Evolutionary conservation across 2,797 vertebrate species (phyloP).

Genomic region (Muscicapa striata): DNA sequence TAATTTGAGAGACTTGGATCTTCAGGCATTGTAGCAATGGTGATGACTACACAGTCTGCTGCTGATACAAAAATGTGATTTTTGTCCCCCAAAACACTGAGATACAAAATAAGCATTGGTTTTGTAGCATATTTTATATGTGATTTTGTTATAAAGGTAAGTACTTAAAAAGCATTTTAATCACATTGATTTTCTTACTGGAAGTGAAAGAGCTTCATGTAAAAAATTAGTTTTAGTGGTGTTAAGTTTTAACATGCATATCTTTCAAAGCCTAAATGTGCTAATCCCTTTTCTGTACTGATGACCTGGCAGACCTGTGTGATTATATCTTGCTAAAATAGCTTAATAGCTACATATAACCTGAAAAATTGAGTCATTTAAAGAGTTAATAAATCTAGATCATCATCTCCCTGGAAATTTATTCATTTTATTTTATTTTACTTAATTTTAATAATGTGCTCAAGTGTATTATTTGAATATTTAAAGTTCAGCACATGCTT

Average conservation of each 20-base stretch:
- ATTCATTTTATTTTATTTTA: slow-evolving; percentile 13
- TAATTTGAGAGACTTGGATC: slow-evolving; percentile 44
- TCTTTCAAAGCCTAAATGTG: neutral
- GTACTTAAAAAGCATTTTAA: slow-evolving; percentile 50
- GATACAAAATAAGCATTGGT: slow-evolving; percentile 34
- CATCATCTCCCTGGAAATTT: neutral
- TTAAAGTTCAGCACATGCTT: slow-evolving; percentile 37
- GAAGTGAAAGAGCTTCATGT: neutral
- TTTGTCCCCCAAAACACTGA: slow-evolving; percentile 2
- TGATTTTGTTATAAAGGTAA: slow-evolving; percentile 25
- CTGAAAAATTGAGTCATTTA: slow-evolving; percentile 2
- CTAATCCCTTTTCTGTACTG: neutral
- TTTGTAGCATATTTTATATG: slow-evolving; percentile 32
- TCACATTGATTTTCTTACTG: slow-evolving; percentile 60
- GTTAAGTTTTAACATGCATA: slow-evolving; percentile 7
- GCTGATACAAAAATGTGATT: slow-evolving; percentile 39
- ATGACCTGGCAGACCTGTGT: neutral
- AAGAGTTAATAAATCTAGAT: slow-evolving; percentile 30
- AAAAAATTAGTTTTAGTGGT: slow-evolving; percentile 39
- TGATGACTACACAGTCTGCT: neutral
- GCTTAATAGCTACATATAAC: neutral
- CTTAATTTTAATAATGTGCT: slow-evolving; percentile 23
- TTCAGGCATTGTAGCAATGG: neutral
- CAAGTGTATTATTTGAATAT: slow-evolving; percentile 30
- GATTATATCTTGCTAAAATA: neutral